These are phyloP conservation scores for Peromyscus maniculatus DNA, from an alignment of 2,113 vertebrate genomes.

Conservation along the genomic window DNA sequence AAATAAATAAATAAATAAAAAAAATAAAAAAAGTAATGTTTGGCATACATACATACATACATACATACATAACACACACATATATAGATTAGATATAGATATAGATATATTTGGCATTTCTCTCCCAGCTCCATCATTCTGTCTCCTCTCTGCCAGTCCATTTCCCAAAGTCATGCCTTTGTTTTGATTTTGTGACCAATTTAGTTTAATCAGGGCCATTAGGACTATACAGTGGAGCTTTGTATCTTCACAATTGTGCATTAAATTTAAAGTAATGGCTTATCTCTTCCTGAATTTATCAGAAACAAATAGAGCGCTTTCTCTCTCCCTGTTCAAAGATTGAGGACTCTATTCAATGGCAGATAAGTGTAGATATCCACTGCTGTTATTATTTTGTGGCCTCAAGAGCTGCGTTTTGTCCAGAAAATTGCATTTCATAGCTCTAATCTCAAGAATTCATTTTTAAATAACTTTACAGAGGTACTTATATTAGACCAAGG, in stretches of 20 bases:
- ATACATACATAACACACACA: not conserved
- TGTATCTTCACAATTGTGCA: not conserved
- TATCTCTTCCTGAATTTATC: not conserved
- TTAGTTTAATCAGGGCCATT: not conserved
- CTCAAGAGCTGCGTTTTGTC: accelerated
- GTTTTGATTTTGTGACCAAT: not conserved
- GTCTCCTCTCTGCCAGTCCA: not conserved
- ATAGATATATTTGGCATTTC: too few relatives aligned
- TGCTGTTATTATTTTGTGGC: not conserved
- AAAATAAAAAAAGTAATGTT: too few relatives aligned
- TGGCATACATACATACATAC: not conserved
- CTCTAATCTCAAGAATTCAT: not conserved
- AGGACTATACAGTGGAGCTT: not conserved
- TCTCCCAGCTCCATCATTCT: not conserved
- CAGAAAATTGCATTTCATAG: not conserved
- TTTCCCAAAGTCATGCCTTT: not conserved
- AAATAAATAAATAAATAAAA: too few relatives aligned
- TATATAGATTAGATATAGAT: not conserved
- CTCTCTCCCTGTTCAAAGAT: not conserved
- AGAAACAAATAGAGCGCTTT: too few relatives aligned
- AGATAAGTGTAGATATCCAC: accelerated
- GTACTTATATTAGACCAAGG: not conserved
- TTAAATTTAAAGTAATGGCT: not conserved
- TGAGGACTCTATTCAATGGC: not conserved
- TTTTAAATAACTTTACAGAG: not conserved